Evolutionary conservation across 2,888 invertebrate species (phyloP).

Genomic region (Lottia scabra): DNA sequence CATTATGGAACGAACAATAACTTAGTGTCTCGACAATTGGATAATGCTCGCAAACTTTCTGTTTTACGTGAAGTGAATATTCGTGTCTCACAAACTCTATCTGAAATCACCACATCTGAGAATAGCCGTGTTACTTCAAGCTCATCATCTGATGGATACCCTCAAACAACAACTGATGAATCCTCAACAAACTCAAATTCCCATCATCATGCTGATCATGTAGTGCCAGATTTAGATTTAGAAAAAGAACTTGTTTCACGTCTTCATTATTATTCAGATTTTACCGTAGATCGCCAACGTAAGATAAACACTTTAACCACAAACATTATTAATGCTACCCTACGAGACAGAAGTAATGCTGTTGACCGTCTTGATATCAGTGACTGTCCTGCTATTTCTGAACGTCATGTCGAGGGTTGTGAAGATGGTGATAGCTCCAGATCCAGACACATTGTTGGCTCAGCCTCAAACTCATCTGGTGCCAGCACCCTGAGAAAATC

Average conservation of each 20-base stretch:
- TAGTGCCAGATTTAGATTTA: conserved; percentile 39
- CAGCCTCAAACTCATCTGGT: conserved; percentile 6
- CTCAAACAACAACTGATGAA: conserved; percentile 41
- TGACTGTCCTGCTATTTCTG: conserved; percentile 6
- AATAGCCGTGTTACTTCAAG: conserved; percentile 20
- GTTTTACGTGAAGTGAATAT: conserved; percentile 10
- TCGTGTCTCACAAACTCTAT: conserved; percentile 10
- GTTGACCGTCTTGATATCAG: background rate
- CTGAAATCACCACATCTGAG: conserved; percentile 21
- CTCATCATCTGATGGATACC: conserved; percentile 41
- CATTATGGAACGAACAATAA: background rate
- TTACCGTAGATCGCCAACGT: conserved; percentile 55
- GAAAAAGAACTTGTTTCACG: conserved; percentile 55
- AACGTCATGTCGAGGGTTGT: conserved; percentile 24
- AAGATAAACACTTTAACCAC: conserved; percentile 47
- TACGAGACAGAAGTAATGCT: background rate
- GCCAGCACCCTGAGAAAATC: background rate
- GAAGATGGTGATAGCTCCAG: background rate
- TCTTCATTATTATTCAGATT: conserved; percentile 57
- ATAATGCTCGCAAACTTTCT: background rate
- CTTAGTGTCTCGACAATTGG: background rate
- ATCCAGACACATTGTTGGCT: background rate
- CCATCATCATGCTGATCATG: conserved; percentile 33
- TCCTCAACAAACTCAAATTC: conserved; percentile 33
- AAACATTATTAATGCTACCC: background rate